Evolutionary conservation across 2,113 vertebrate genomes (phyloP).

Genomic region (Amia ocellicauda): DNA sequence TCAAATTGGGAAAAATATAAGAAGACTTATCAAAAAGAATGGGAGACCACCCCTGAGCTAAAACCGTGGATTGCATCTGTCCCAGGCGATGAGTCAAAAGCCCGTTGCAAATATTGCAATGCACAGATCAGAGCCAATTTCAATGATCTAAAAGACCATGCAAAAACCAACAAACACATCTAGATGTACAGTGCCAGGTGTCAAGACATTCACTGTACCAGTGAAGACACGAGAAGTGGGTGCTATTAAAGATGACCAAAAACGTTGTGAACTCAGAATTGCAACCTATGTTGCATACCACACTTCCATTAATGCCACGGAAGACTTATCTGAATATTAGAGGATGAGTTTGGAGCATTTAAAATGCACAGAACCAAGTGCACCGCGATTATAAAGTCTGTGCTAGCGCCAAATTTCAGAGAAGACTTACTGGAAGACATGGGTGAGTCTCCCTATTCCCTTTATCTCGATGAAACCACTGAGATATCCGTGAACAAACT

Average conservation of each 20-base stretch:
- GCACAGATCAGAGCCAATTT: not conserved
- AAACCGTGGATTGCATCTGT: not conserved
- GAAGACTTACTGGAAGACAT: too few relatives aligned
- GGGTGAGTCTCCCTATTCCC: slow-evolving; percentile 4
- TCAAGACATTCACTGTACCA: slow-evolving; percentile 2
- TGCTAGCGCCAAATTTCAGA: slow-evolving; percentile 16
- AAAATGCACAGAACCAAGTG: slow-evolving; percentile 30
- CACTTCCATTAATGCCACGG: slow-evolving; percentile 22
- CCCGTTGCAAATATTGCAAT: slow-evolving; percentile 8
- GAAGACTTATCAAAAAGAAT: slow-evolving; percentile 14
- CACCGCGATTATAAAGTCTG: slow-evolving; percentile 18
- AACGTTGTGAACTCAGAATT: too few relatives aligned
- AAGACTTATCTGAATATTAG: slow-evolving; percentile 16
- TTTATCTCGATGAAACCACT: slow-evolving; percentile 14
- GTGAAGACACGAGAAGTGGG: too few relatives aligned
- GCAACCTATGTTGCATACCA: slow-evolving; percentile 20
- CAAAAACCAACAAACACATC: slow-evolving; percentile 6
- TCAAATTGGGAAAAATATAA: slow-evolving; percentile 9
- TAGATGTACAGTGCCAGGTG: not conserved
- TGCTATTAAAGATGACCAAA: too few relatives aligned
- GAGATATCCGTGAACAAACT: slow-evolving; percentile 10
- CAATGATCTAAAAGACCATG: slow-evolving; percentile 12
- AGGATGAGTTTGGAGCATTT: slow-evolving; percentile 18
- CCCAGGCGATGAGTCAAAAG: not conserved
- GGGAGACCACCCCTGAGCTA: not conserved